Conservation (phyloP, 1,140 invertebrate species). For the Geopemphigus sp. region DNA sequence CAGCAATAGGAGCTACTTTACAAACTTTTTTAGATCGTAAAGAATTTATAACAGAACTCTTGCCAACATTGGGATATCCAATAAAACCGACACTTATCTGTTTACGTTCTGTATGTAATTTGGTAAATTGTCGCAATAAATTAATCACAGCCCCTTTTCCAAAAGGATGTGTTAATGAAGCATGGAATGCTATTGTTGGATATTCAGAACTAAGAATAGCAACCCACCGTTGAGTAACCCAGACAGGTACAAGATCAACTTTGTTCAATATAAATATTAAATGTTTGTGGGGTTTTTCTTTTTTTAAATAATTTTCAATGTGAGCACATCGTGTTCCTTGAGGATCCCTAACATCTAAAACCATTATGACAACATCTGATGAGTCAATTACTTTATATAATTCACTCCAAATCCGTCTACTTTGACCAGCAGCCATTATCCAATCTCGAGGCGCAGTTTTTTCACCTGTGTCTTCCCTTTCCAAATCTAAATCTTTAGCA, state of each 20-base stretch:
- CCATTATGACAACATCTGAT: slow-evolving; percentile 82
- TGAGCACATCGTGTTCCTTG: slow-evolving; percentile 91
- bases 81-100: slow-evolving; percentile 99
- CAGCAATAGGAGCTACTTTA: slow-evolving; percentile 97
- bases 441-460: slow-evolving; percentile 73
- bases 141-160: slow-evolving; percentile 96
- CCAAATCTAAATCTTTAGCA: slow-evolving; percentile 75
- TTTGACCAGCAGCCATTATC: slow-evolving; percentile 91
- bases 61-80: slow-evolving; percentile 98
- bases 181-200: slow-evolving; percentile 97
- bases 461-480: slow-evolving; percentile 74
- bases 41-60: slow-evolving; percentile 98
- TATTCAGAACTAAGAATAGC: slow-evolving; percentile 88
- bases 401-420: slow-evolving; percentile 98
- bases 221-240: slow-evolving; percentile 97
- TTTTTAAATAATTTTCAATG: slow-evolving; percentile 77
- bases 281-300: slow-evolving; percentile 91
- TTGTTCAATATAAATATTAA: slow-evolving; percentile 94
- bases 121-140: slow-evolving; percentile 92
- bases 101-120: slow-evolving; percentile 91
- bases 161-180: slow-evolving; percentile 96
- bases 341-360: slow-evolving; percentile 92
- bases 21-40: slow-evolving; percentile 92
- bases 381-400: slow-evolving; percentile 99
- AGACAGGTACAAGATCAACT: slow-evolving; percentile 92